Evolutionary conservation across 1,140 invertebrate species (phyloP).

Genomic region (Meloidogyne hapla): DNA sequence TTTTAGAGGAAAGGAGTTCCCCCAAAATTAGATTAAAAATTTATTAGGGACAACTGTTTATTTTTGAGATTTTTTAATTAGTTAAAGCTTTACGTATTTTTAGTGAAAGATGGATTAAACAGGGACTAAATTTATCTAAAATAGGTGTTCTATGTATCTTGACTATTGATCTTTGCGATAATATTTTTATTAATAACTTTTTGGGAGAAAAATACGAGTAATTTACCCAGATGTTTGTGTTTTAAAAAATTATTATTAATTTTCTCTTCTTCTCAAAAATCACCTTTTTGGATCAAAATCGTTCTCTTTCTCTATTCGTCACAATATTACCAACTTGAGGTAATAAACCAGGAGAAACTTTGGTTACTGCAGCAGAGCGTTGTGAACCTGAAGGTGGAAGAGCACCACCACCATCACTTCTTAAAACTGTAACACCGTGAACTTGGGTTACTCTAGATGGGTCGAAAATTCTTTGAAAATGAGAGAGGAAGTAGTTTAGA

Average conservation of each 20-base stretch:
- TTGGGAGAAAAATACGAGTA: too few species aligned
- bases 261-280: too few species aligned
- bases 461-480: neutral
- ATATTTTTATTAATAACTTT: neutral
- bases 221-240: too few species aligned
- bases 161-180: neutral
- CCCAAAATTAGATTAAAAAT: neutral
- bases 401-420: neutral
- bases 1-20: neutral
- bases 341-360: slow-evolving; percentile 2
- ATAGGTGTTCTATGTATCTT: neutral
- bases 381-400: neutral
- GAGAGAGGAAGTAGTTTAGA: neutral
- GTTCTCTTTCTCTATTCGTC: neutral
- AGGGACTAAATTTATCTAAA: neutral
- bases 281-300: neutral
- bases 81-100: neutral
- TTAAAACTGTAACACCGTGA: neutral
- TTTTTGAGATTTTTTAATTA: neutral
- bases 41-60: neutral
- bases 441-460: neutral
- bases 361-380: neutral
- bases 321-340: neutral
- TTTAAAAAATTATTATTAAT: too few species aligned
- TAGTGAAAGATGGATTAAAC: neutral